Evolutionary conservation across 2,888 invertebrate species (phyloP).

Genomic region (Drosophila gaucha): DNA sequence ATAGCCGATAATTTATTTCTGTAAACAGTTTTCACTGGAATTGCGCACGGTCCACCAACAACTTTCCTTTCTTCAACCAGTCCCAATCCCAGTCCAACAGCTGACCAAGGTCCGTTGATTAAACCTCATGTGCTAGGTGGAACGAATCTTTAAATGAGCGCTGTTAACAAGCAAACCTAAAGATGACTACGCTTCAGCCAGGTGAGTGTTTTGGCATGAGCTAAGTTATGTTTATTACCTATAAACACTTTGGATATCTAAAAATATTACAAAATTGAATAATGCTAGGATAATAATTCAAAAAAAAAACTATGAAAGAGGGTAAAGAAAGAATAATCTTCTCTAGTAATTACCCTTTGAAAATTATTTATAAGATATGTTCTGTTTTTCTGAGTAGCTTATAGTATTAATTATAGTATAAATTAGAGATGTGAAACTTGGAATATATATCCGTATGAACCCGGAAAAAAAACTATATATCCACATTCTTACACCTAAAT

Average conservation of each 20-base stretch:
- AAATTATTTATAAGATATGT: no score
- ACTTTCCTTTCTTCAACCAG: slow-evolving; percentile 28
- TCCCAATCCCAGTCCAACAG: slow-evolving; percentile 59
- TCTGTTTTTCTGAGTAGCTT: no score
- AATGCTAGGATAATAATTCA: not conserved
- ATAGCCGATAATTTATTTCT: slow-evolving; percentile 77
- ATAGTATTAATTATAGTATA: no score
- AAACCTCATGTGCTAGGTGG: slow-evolving; percentile 46
- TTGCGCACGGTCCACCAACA: slow-evolving; percentile 42
- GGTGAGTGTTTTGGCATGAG: slow-evolving; percentile 54
- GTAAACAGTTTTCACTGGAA: slow-evolving; percentile 78
- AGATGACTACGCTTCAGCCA: slow-evolving; percentile 17
- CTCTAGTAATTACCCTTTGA: no score
- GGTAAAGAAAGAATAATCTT: not conserved
- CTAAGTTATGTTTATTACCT: slow-evolving; percentile 31
- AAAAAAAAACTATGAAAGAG: not conserved
- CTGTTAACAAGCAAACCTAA: slow-evolving; percentile 64
- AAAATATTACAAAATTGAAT: not conserved
- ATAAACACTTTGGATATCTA: not conserved
- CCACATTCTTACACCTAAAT: no score
- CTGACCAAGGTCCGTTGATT: slow-evolving; percentile 58
- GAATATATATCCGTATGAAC: no score
- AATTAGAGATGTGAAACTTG: no score
- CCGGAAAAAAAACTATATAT: no score
- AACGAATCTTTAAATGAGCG: slow-evolving; percentile 78